Evolutionary conservation across 2,888 invertebrate genomes (phyloP), one percentile per base, ranked within the genome.

Genomic region (Drosophila mimica): DNA sequence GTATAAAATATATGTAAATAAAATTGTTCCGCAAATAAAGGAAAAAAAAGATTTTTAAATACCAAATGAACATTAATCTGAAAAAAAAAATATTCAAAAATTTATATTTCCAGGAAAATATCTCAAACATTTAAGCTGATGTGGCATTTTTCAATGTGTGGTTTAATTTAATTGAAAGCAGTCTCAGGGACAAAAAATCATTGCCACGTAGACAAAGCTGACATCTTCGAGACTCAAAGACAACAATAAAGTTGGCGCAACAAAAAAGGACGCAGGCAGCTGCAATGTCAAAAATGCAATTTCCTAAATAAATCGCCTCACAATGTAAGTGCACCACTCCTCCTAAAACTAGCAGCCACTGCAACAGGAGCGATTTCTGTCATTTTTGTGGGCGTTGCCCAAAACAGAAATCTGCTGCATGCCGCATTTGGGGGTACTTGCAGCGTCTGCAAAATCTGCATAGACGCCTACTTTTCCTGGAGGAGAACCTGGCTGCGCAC

Each of bases 371-470:
- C 63, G 34, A 62, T 54, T 65, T 62, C 59, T 63, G 75, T 70
- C 61, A 71, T 66, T 62, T 20, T 81, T 76, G 85, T 87, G 85
- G 85, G 85, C 89, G 85, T 89, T 84, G 70, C 89, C 89, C 48
- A 52, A 73, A 71, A 70, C 65, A 34, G 17, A 62, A 58, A 46
- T 67, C 17, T 17, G 40, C 46, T 46, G 46, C 46, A 46, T 46
- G 46, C 25, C 25, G 4, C 15, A 20, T 43, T 38, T 52, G 53
- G 62, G 52, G 70, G 68, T 70, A 76, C 82, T 82, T 85, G 85
- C 85, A 85, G 89, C 85, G 89, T 87, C 85, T 85, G 85, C 85
- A 89, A 82, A 84, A 88, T 89, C 88, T 88, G 88, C 85, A 88
- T 89, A 80, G 89, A 73, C 77, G 74, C 81, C 67, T 78, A 73